Base-by-base conservation (phyloP, 2,888 invertebrate genomes). In the Ormia ochracea region DNA sequence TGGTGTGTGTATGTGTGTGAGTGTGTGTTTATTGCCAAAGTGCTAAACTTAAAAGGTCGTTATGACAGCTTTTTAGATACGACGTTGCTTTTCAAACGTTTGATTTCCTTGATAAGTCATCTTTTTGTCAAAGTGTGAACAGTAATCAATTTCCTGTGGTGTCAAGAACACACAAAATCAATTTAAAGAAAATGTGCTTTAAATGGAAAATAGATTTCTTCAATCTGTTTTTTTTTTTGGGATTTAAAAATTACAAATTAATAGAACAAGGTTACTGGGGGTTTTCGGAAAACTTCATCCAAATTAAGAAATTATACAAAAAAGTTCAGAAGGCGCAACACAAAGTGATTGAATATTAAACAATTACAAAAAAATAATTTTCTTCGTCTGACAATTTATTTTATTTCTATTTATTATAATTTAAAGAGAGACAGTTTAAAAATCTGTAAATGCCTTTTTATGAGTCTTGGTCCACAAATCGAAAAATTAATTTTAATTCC, bases 21-120 rank as follows among this genome's bases (percentile, higher is more conserved):
- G 23, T 38, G 17, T 31, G 43, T 54, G 59, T 48, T 63, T 31
- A 33, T 19, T 43, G 12, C n/a, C n/a, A 26, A 50, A 76, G 66
- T 80, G 69, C 61, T 73, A 58, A 80, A 80, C 76, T 73, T 76
- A 68, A 80, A 80, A 80, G 80, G 80, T 80, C 80, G 76, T 80
- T 76, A 80, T 80, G 80, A 80, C 80, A 80, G 80, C 80, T 68
- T 68, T 73, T 72, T 65, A 72, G 80, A 80, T 80, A 76, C 5
- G 52, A n/a, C 7, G 23, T 12, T 26, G 26, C 9, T 63, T 78
- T 70, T 65, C 43, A 41, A 59, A 65, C 63, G 50, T 69, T 74
- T 79, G 65, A 79, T 79, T 79, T 74, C 61, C 68, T 63, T 76
- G 76, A 73, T 76, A 80, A 72, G 66, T 56, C 76, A 76, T 66